Evolutionary conservation across 2,888 invertebrate genomes (phyloP).

Genomic region (Chelonus formosanus): DNA sequence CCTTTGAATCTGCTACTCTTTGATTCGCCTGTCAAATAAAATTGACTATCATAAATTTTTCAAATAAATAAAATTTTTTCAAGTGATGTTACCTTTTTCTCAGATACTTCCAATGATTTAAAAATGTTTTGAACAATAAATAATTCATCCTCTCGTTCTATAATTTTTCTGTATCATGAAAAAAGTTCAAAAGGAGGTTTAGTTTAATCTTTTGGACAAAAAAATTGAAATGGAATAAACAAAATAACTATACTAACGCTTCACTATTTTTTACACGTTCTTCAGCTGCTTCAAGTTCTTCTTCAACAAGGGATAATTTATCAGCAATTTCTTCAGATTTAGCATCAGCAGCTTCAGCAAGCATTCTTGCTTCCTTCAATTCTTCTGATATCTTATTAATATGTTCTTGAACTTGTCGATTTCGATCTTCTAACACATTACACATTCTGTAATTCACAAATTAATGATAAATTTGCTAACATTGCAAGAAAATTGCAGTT

Average conservation of each 20-base stretch:
- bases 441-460: slow-evolving; percentile 66
- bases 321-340: slow-evolving; percentile 78
- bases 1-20: slow-evolving; percentile 61
- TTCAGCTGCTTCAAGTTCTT: slow-evolving; percentile 75
- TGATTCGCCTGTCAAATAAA: slow-evolving; percentile 55
- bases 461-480: not conserved
- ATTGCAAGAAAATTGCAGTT: not conserved
- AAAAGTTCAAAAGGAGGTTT: not conserved
- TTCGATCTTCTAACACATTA: slow-evolving; percentile 73
- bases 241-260: slow-evolving; percentile 62
- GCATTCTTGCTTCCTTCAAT: slow-evolving; percentile 74
- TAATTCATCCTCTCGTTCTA: slow-evolving; percentile 63
- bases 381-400: slow-evolving; percentile 73
- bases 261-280: slow-evolving; percentile 75
- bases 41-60: no score
- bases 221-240: not conserved
- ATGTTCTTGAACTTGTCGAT: slow-evolving; percentile 73
- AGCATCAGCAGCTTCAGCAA: slow-evolving; percentile 76
- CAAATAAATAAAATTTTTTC: not conserved
- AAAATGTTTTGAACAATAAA: slow-evolving; percentile 64
- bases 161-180: slow-evolving; percentile 55
- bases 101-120: slow-evolving; percentile 62
- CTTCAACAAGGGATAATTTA: slow-evolving; percentile 75
- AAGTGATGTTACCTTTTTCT: slow-evolving; percentile 56
- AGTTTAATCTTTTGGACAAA: no score